Base-by-base conservation (phyloP, 2,888 invertebrate species). In the Dasysyrphus tricinctus region DNA sequence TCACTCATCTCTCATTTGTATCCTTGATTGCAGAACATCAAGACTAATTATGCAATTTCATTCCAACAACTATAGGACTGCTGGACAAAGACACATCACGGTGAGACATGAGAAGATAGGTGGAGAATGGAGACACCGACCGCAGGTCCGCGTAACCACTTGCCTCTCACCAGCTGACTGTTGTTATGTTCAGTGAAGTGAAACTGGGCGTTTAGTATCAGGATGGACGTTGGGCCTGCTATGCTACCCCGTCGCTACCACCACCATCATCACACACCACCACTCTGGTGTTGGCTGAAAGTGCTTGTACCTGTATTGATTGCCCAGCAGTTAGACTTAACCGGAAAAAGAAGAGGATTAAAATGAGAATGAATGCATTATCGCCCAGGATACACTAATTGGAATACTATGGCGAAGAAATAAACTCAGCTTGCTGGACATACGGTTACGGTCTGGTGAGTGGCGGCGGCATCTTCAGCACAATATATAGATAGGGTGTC, bases 371-470 rank as follows among this genome's bases (percentile, higher is more conserved):
- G 75, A 82, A 79, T 82, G 78, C 51, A 86, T 86, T 86, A 86
- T 82, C 86, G 78, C 78, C 59, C 72, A 82, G 86, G 86, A 86
- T 78, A 79, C 72, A 82, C 78, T 86, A 86, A 86, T 86, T 86
- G 79, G 86, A 86, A 82, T 82, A 75, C 49, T 54, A 24, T 24
- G 8, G 51, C 42, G 39, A 73, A 72, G 37, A 78, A 78, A 73
- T 77, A 49, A 24, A 69, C 14, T 69, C 16, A 59, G 47, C 72
- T 37, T 57, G 59, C 16, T 34, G 70, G 32, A 32, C 5, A 7
- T 32, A 24, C 37, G 42, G 86, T 72, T 75, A 82, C 54, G 78
- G 86, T 86, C 82, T 70, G 72, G 16, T 75, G 82, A 59, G 44
- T 67, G 65, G 69, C 42, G 65, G 69, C 42, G 69, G 73, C 63